phyloP scores from a whole-genome alignment of 2,113 vertebrate genomes.

The Chionis minor region DNA sequence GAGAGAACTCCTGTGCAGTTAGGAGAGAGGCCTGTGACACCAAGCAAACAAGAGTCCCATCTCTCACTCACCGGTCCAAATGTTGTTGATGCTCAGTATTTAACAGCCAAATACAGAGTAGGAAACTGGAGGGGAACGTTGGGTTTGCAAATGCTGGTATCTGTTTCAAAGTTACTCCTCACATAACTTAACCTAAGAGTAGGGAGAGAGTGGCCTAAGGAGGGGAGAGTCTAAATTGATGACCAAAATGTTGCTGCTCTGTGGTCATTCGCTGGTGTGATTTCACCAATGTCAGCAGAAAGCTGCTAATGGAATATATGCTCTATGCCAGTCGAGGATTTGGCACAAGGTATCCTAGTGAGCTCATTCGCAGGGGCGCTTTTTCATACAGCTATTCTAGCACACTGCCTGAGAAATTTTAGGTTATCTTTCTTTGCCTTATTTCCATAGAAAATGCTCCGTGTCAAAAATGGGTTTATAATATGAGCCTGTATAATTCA shows the following conservation, averaged over 20 bases:
- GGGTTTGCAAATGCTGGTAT: neutral
- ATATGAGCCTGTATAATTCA: neutral
- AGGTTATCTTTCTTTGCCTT: neutral
- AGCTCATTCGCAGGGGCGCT: neutral
- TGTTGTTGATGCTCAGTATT: too few species aligned
- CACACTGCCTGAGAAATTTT: neutral
- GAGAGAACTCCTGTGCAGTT: neutral
- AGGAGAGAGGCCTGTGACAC: neutral
- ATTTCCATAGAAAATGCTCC: neutral
- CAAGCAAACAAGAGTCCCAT: neutral
- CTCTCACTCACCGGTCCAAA: neutral
- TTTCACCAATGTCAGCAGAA: neutral
- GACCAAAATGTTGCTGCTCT: neutral
- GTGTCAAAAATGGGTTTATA: neutral
- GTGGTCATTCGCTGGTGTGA: rapidly evolving
- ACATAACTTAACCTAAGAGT: neutral
- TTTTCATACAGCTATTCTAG: neutral
- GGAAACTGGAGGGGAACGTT: neutral
- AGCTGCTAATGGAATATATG: neutral
- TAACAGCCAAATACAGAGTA: neutral
- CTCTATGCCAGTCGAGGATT: neutral
- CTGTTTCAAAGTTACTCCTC: neutral
- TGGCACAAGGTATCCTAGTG: neutral
- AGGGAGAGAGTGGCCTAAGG: neutral
- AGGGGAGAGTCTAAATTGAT: neutral